phyloP scores from a whole-genome alignment of 2,888 invertebrate species.

The Zootermopsis nevadensis region DNA sequence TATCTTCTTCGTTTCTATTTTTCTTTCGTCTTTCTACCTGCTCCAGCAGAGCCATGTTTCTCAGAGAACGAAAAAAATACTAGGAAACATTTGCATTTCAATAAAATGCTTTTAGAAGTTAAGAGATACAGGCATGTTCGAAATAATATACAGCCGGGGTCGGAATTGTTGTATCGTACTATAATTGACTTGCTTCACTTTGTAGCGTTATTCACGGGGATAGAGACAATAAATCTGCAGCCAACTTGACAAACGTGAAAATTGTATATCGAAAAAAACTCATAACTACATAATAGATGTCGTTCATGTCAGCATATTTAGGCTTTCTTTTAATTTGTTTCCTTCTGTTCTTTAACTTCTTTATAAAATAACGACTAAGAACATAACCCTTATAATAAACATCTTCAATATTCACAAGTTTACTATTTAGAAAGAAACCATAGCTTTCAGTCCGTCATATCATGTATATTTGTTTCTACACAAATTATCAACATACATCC shows the following conservation, averaged over 20 bases:
- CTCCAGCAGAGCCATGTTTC: slow-evolving; percentile 9
- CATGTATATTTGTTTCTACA: no score
- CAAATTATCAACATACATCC: no score
- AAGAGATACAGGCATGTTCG: slow-evolving; percentile 13
- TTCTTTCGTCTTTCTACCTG: slow-evolving; percentile 5
- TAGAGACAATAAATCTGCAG: not conserved
- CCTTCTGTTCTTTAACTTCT: not conserved
- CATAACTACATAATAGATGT: not conserved
- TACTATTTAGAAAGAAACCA: no score
- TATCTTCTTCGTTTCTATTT: not conserved
- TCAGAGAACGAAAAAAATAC: not conserved
- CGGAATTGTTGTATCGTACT: not conserved
- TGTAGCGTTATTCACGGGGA: not conserved
- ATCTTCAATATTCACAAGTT: not conserved
- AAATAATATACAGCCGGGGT: not conserved
- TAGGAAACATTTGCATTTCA: slow-evolving; percentile 16
- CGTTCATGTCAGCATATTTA: not conserved
- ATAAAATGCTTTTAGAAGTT: slow-evolving; percentile 8
- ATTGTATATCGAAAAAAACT: not conserved
- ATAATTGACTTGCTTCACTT: slow-evolving; percentile 13
- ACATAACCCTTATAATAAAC: not conserved
- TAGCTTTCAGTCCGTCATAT: no score
- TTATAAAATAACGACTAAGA: not conserved
- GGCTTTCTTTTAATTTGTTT: not conserved
- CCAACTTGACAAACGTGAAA: slow-evolving; percentile 10